Conservation (phyloP, 2,888 invertebrate species). For the Eupelmus urozonus region DNA sequence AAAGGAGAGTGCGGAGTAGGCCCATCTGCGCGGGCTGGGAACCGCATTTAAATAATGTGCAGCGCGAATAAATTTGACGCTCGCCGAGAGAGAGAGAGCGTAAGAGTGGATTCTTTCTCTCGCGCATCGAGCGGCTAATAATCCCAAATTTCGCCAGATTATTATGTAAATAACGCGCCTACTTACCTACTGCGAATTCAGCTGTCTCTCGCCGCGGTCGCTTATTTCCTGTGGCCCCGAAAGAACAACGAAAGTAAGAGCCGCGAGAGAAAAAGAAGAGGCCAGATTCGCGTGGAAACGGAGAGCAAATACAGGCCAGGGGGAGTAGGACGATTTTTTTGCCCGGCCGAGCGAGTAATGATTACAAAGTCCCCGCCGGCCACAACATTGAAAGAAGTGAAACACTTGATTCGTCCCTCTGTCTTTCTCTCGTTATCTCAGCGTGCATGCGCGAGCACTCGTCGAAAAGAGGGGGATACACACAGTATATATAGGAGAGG, state of each 20-base stretch:
- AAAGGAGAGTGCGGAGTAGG: slow-evolving; percentile 9
- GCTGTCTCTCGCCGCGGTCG: background rate
- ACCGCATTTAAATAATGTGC: slow-evolving; percentile 63
- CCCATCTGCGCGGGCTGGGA: slow-evolving; percentile 60
- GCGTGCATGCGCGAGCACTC: background rate
- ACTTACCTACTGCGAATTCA: background rate
- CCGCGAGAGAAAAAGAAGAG: background rate
- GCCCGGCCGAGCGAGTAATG: slow-evolving; percentile 28
- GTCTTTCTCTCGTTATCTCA: slow-evolving; percentile 32
- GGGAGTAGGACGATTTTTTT: background rate
- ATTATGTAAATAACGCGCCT: slow-evolving; percentile 14
- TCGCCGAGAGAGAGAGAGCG: background rate
- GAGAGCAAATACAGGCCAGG: background rate
- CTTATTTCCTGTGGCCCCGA: too few species aligned
- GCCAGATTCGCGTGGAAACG: background rate
- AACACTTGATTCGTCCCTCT: background rate
- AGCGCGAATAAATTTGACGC: slow-evolving; percentile 61
- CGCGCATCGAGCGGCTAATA: slow-evolving; percentile 16
- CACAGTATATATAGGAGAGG: background rate
- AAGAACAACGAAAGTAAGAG: background rate
- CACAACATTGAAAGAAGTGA: background rate
- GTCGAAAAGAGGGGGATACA: background rate
- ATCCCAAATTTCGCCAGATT: slow-evolving; percentile 21
- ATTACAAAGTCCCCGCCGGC: background rate
- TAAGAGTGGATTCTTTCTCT: background rate